Evolutionary conservation across 2,888 invertebrate species (phyloP), one percentile per base, ranked within the genome.

Genomic region (Hirtodrosophila confusa): DNA sequence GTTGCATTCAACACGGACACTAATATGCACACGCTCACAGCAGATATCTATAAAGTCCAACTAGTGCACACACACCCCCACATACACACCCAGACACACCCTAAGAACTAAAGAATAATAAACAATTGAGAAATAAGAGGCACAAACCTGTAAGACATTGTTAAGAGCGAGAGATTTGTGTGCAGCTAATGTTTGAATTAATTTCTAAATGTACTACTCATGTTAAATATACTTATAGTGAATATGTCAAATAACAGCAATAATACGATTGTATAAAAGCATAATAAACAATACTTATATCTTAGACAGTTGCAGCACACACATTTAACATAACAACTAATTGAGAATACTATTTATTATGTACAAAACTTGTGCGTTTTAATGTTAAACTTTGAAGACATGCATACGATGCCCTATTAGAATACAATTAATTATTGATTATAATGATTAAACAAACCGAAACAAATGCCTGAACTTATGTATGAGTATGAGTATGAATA

Each of bases 351-450:
- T 79, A 77, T 80, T 85, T 68, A 84, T 74, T 53, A 82, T 83
- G 84, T 84, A 71, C 77, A 84, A 72, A 71, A 61, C 64, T 80
- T 68, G 77, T 79, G 80, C 84, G 87, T 80, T 80, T 69, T 60
- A 67, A 73, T 85, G 82, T 80, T 80, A 82, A 80, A 78, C 50
- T 67, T 68, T 44, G 77, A 82, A 82, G 80, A 82, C 80, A 82
- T 85, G 83, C 84, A 84, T 80, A 80, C 72, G 61, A 79, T 60
- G 76, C 78, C 78, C 75, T 74, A 75, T 68, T 67, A 50, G 64
- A 33, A 64, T 41, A 65, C 45, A 67, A 60, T 64, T 63, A 63
- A 63, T 65, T 55, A 60, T 68, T 55, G 58, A 73, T 64, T 43
- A 31, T 35, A 55, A 60, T 37, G 2, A 17, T 17, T 17, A 24